Evolutionary conservation across 2,888 invertebrate genomes (phyloP).

Genomic region (Dicranocentrus wangi): DNA sequence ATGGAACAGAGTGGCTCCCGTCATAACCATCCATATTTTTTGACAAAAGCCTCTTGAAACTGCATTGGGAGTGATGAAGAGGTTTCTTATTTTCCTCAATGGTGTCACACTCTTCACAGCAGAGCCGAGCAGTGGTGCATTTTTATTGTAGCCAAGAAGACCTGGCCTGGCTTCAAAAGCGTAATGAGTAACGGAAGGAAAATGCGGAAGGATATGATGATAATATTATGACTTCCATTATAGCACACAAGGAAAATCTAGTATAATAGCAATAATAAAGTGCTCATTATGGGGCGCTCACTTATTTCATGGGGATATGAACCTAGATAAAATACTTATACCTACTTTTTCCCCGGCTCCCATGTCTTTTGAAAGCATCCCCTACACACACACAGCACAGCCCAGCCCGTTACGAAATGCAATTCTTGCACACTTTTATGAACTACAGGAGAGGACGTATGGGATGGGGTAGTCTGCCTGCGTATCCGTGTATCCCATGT

Average conservation of each 20-base stretch:
- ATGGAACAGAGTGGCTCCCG: background rate
- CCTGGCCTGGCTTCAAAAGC: background rate
- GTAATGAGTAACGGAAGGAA: constrained; percentile 58
- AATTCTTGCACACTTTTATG: constrained; percentile 42
- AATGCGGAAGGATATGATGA: constrained; percentile 32
- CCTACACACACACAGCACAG: too few species aligned
- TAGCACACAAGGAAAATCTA: background rate
- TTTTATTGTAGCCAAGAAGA: background rate
- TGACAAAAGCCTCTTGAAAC: background rate
- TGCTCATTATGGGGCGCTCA: constrained; percentile 47
- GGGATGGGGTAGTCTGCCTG: too few species aligned
- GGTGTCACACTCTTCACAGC: constrained; percentile 17
- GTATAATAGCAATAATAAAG: constrained; percentile 59
- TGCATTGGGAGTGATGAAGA: constrained; percentile 4
- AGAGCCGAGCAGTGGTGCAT: too few species aligned
- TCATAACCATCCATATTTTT: background rate
- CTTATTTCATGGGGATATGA: constrained; percentile 53
- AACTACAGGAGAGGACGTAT: too few species aligned
- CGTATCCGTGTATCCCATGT: too few species aligned
- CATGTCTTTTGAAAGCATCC: too few species aligned
- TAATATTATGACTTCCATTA: constrained; percentile 23
- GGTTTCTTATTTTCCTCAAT: background rate
- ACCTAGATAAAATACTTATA: constrained; percentile 12
- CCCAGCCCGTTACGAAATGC: constrained; percentile 17
- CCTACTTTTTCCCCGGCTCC: background rate